A percentile compares a stretch with the other conserved stretches of the same genome.
Conservation (phyloP, 64 coral and sea anemone genomes). For the Montipora cactus region DNA sequence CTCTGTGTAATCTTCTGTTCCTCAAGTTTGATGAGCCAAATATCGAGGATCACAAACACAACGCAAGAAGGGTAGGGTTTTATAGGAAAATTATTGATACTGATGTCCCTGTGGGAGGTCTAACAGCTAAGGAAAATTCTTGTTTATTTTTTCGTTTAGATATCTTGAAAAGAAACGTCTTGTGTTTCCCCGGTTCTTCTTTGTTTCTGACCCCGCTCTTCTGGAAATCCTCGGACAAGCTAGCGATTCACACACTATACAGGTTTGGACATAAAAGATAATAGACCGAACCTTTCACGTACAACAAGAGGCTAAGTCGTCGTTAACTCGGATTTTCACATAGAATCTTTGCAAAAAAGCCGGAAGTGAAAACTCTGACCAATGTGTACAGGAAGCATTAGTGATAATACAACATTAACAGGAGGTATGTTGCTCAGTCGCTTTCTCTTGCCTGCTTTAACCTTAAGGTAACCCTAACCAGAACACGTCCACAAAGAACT, state of each 20-base stretch:
- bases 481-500: no score
- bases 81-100: no score
- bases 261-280: conserved; percentile 17
- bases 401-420: no score
- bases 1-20: no score
- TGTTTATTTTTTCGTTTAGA: conserved; percentile 27
- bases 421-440: neutral
- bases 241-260: conserved; percentile 93
- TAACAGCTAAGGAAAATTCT: neutral
- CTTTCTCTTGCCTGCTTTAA: neutral
- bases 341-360: no score
- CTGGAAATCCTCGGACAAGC: conserved; percentile 95
- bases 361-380: no score
- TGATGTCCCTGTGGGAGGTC: neutral
- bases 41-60: no score
- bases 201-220: conserved; percentile 90
- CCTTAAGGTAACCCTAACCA: no score
- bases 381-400: no score
- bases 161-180: conserved; percentile 94
- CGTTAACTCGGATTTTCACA: no score
- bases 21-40: no score
- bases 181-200: conserved; percentile 95
- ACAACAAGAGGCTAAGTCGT: neutral
- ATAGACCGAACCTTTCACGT: neutral
- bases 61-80: no score